phyloP scores from a whole-genome alignment of 2,113 vertebrate genomes.

The Laticauda laticaudata region DNA sequence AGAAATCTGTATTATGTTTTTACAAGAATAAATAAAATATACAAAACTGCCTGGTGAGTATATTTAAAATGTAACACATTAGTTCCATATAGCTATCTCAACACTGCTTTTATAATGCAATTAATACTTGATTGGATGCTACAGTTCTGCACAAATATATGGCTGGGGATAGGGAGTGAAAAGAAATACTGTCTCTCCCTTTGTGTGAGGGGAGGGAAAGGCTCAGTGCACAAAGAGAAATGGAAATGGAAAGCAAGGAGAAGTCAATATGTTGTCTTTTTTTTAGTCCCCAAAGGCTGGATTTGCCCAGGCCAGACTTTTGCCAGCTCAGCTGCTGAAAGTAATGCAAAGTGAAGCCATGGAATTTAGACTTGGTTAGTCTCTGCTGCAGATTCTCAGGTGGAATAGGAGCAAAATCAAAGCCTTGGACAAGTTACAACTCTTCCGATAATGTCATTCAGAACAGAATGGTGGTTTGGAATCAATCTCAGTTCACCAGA shows the following conservation, averaged over 20 bases:
- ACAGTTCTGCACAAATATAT: neutral
- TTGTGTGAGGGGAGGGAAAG: neutral
- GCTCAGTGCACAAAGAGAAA: neutral
- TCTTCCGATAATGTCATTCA: neutral
- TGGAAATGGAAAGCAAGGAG: neutral
- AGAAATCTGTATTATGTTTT: conserved; percentile 16
- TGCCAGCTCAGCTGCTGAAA: neutral
- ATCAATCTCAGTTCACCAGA: neutral
- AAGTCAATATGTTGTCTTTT: neutral
- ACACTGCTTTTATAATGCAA: neutral
- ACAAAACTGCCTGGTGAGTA: neutral
- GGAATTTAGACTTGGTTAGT: neutral
- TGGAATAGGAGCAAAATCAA: neutral
- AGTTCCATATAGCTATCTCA: neutral
- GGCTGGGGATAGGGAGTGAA: neutral
- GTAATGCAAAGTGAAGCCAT: neutral
- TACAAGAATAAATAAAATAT: neutral
- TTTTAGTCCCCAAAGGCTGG: neutral
- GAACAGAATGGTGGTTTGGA: too few relatives aligned
- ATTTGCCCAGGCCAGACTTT: neutral
- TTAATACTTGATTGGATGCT: neutral
- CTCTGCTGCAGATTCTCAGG: neutral
- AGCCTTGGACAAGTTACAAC: neutral
- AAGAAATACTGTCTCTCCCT: neutral
- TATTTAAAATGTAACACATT: neutral